phyloP scores from a whole-genome alignment of 2,113 vertebrate genomes.

The Empidonax traillii region DNA sequence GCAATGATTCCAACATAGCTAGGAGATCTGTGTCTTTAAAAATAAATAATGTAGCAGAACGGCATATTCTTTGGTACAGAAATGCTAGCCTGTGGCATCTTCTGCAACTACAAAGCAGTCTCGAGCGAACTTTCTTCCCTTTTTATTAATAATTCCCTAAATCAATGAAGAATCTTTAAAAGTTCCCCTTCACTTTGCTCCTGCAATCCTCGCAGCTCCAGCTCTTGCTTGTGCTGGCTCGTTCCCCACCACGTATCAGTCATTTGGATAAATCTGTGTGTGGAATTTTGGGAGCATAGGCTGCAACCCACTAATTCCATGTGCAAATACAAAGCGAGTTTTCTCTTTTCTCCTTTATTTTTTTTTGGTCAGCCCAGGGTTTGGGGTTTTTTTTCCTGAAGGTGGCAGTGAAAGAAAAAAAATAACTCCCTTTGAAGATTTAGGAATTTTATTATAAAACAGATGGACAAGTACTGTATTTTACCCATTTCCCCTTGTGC shows the following conservation, averaged over 20 bases:
- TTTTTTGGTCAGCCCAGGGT: neutral
- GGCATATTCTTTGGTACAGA: neutral
- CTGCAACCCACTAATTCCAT: neutral
- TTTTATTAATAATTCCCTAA: constrained; percentile 46
- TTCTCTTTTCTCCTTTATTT: neutral
- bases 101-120: neutral
- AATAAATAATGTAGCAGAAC: constrained; percentile 48
- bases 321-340: constrained; percentile 6
- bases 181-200: constrained; percentile 1
- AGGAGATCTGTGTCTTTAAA: constrained; percentile 60
- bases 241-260: rapidly evolving
- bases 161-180: constrained; percentile 36
- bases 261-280: neutral
- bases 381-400: constrained; percentile 72
- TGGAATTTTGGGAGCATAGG: neutral
- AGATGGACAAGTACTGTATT: constrained; percentile 67
- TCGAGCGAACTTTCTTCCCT: constrained; percentile 34
- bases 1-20: constrained; percentile 6
- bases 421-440: constrained; percentile 67
- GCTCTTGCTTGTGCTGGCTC: neutral
- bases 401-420: constrained; percentile 81
- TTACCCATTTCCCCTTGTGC: constrained; percentile 65
- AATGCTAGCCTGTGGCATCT: constrained; percentile 8
- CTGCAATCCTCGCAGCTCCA: neutral
- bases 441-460: constrained; percentile 75